A percentile compares a stretch with the other conserved stretches of the same genome.
Evolutionary conservation across 2,888 invertebrate species (phyloP).

Genomic region (Volucella zonaria): DNA sequence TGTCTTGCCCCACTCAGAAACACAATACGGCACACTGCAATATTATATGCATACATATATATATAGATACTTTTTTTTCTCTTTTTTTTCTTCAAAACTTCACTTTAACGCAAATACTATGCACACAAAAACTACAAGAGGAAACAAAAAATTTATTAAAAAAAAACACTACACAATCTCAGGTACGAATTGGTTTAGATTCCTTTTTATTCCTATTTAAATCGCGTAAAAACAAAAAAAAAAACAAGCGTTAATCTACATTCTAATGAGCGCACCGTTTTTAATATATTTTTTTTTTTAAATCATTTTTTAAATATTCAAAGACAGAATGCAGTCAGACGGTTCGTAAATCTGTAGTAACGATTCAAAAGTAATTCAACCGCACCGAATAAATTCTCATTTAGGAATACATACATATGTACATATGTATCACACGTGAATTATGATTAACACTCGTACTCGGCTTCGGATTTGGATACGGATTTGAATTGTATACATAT

Average conservation of each 20-base stretch:
- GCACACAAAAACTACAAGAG: not conserved
- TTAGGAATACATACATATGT: not conserved
- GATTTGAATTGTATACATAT: no score
- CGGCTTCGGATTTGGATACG: no score
- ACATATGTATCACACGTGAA: slow-evolving; percentile 62
- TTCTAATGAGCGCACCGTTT: not conserved
- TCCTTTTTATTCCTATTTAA: no score
- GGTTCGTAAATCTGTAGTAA: slow-evolving; percentile 2
- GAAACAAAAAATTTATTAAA: slow-evolving; percentile 1
- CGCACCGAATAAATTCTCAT: slow-evolving; percentile 19
- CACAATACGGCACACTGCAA: slow-evolving; percentile 38
- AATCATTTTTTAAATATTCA: no score
- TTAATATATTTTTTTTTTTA: no score
- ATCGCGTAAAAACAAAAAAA: not conserved
- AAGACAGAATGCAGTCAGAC: no score
- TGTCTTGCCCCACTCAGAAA: slow-evolving; percentile 14
- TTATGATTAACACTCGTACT: slow-evolving; percentile 45
- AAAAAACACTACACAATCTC: slow-evolving; percentile 31
- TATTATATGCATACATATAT: not conserved
- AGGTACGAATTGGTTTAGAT: no score
- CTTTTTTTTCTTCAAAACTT: slow-evolving; percentile 5
- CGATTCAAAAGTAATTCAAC: slow-evolving; percentile 58
- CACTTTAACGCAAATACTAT: not conserved
- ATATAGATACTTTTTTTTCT: slow-evolving; percentile 12
- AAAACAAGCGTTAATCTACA: not conserved